These are phyloP conservation scores for Cottoperca gobio DNA, from an alignment of 2,797 vertebrate species.

Conservation along the genomic window DNA sequence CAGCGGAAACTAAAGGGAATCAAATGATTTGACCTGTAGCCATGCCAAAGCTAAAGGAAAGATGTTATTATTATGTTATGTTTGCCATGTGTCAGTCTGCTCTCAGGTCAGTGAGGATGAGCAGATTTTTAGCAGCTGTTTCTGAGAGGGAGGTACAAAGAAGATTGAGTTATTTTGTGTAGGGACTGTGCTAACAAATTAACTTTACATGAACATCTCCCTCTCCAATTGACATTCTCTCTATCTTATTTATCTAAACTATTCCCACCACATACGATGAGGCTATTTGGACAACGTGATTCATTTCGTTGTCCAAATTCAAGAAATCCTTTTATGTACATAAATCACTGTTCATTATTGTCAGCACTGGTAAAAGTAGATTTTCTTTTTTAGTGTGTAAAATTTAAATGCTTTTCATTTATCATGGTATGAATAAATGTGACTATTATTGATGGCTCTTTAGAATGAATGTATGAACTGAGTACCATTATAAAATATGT, in stretches of 20 bases:
- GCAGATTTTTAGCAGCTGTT: slow-evolving; percentile 33
- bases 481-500: slow-evolving; percentile 67
- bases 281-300: slow-evolving; percentile 17
- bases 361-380: slow-evolving; percentile 51
- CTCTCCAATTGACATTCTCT: slow-evolving; percentile 16
- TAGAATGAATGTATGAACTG: slow-evolving; percentile 75
- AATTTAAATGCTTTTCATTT: slow-evolving; percentile 65
- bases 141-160: background rate
- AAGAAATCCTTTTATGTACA: slow-evolving; percentile 58
- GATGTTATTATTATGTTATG: slow-evolving; percentile 13
- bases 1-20: slow-evolving; percentile 34
- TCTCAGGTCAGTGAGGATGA: slow-evolving; percentile 45
- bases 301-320: too few relatives aligned
- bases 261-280: slow-evolving; percentile 3
- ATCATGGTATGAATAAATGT: slow-evolving; percentile 68
- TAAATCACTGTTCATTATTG: slow-evolving; percentile 46
- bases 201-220: slow-evolving; percentile 23
- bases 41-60: slow-evolving; percentile 58
- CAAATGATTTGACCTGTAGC: slow-evolving; percentile 23
- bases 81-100: slow-evolving; percentile 26
- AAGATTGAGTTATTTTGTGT: slow-evolving; percentile 11
- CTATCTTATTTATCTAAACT: slow-evolving; percentile 23
- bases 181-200: slow-evolving; percentile 15
- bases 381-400: slow-evolving; percentile 47
- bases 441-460: slow-evolving; percentile 70